A percentile compares a stretch with the other conserved stretches of the same genome.
These are phyloP conservation scores for Pagrus major DNA, from an alignment of 2,113 vertebrate genomes.

Conservation along the genomic window DNA sequence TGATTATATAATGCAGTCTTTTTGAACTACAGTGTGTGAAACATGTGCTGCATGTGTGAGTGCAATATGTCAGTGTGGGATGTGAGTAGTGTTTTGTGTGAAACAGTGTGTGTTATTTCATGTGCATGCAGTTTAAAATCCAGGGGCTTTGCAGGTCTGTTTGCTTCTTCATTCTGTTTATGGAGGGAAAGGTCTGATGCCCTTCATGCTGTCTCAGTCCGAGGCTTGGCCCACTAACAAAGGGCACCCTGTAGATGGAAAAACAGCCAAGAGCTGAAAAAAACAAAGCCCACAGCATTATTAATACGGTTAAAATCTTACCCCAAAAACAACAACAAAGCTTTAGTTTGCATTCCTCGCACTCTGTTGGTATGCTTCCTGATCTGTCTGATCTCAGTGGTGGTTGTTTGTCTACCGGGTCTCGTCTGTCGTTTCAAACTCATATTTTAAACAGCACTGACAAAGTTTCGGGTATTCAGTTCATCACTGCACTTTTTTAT, in stretches of 20 bases:
- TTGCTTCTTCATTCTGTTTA: constrained; percentile 64
- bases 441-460: not conserved
- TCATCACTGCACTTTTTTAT: not conserved
- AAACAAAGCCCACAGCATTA: constrained; percentile 60
- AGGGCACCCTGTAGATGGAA: constrained; percentile 72
- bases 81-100: constrained; percentile 10
- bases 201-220: constrained; percentile 56
- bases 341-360: constrained; percentile 67
- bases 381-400: constrained; percentile 44
- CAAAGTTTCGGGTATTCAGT: constrained; percentile 8
- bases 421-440: constrained; percentile 19
- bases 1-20: constrained; percentile 55
- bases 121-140: constrained; percentile 13
- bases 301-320: constrained; percentile 67
- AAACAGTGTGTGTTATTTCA: not conserved
- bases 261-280: constrained; percentile 68
- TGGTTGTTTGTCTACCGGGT: constrained; percentile 37
- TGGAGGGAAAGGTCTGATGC: constrained; percentile 56
- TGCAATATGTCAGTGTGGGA: constrained; percentile 32
- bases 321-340: constrained; percentile 61
- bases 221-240: constrained; percentile 76
- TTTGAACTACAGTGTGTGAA: constrained; percentile 51
- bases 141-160: constrained; percentile 26
- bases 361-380: constrained; percentile 43
- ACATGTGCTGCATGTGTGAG: constrained; percentile 34